Evolutionary conservation across 1,140 invertebrate species (phyloP).

Genomic region (Hycleus cichorii): DNA sequence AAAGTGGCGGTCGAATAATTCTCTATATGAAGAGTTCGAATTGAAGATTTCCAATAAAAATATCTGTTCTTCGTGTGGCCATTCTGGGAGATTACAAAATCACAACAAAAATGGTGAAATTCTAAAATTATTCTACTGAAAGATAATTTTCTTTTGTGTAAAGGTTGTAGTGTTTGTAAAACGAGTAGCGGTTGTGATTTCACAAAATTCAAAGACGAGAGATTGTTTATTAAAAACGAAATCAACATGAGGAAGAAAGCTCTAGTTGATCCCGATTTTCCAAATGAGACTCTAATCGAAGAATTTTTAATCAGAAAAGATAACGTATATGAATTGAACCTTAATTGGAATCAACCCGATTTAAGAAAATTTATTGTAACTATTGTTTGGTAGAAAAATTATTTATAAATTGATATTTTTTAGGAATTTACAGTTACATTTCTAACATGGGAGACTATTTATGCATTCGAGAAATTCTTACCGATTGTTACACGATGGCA

Average conservation of each 20-base stretch:
- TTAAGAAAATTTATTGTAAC: slow-evolving; percentile 61
- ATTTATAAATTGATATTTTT: slow-evolving; percentile 28
- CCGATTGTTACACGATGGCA: slow-evolving; percentile 70
- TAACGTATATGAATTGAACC: slow-evolving; percentile 43
- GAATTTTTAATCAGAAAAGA: slow-evolving; percentile 60
- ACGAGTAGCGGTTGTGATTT: slow-evolving; percentile 53
- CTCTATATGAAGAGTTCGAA: slow-evolving; percentile 47
- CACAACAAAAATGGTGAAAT: slow-evolving; percentile 49
- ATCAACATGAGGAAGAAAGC: slow-evolving; percentile 61
- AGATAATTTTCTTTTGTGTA: slow-evolving; percentile 1
- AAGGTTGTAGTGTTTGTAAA: slow-evolving; percentile 53
- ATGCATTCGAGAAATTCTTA: slow-evolving; percentile 69
- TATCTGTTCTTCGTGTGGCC: slow-evolving; percentile 60
- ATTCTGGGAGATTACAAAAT: slow-evolving; percentile 51
- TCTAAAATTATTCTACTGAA: neutral
- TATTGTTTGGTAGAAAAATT: slow-evolving; percentile 13
- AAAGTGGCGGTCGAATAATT: slow-evolving; percentile 52
- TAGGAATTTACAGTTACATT: slow-evolving; percentile 58
- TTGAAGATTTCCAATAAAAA: slow-evolving; percentile 48
- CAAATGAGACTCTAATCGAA: slow-evolving; percentile 62
- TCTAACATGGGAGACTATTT: slow-evolving; percentile 66
- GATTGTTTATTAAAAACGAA: slow-evolving; percentile 57
- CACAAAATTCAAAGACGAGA: slow-evolving; percentile 50
- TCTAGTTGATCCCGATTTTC: slow-evolving; percentile 56
- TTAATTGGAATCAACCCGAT: slow-evolving; percentile 59